Percentiles rank a stretch among this genome's conserved stretches.
Evolutionary conservation across 2,113 vertebrate species (phyloP).

Genomic region (Tupaia chinensis): DNA sequence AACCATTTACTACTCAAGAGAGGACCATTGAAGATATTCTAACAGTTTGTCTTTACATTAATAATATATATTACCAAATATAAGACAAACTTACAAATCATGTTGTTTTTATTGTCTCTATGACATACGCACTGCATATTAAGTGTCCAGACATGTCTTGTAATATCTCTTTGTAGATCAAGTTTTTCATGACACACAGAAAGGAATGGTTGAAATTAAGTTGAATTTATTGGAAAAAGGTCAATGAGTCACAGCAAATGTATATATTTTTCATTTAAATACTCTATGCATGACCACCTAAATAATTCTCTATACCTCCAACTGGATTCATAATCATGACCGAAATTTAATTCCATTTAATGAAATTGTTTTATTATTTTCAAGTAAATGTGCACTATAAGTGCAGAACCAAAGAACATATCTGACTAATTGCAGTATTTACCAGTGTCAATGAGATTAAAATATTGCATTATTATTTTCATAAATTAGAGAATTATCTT

Average conservation of each 20-base stretch:
- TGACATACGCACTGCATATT: not conserved
- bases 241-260: slow-evolving; percentile 58
- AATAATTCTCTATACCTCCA: slow-evolving; percentile 19
- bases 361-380: slow-evolving; percentile 53
- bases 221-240: slow-evolving; percentile 47
- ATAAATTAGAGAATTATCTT: slow-evolving; percentile 10
- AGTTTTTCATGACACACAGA: not conserved
- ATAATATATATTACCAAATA: not conserved
- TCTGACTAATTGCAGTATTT: slow-evolving; percentile 28
- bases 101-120: not conserved
- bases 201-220: slow-evolving; percentile 37
- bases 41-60: not conserved
- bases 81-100: not conserved
- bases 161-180: slow-evolving; percentile 5
- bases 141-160: not conserved
- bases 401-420: not conserved
- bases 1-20: not conserved
- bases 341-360: slow-evolving; percentile 62
- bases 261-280: slow-evolving; percentile 59
- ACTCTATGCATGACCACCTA: not conserved
- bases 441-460: slow-evolving; percentile 46
- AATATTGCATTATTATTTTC: slow-evolving; percentile 45
- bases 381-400: slow-evolving; percentile 29
- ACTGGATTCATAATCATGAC: slow-evolving; percentile 41
- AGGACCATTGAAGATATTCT: not conserved